phyloP scores from a whole-genome alignment of 1,140 invertebrate species.

The Coelopa frigida region DNA sequence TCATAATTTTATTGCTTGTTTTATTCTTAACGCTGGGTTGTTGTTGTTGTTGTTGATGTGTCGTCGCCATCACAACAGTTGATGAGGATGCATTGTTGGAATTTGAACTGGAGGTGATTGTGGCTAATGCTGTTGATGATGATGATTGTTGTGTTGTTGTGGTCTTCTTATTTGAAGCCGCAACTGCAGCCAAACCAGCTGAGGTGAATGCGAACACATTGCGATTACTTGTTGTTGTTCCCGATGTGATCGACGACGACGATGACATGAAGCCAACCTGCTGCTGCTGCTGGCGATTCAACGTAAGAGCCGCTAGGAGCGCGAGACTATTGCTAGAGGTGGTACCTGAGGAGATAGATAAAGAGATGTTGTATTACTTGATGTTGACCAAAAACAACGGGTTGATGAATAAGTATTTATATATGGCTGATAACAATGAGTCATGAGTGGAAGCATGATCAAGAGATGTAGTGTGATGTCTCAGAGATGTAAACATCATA shows the following conservation, averaged over 20 bases:
- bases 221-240: conserved; percentile 7
- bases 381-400: no score
- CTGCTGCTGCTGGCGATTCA: conserved; percentile 23
- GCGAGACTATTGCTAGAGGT: conserved; percentile 28
- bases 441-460: no score
- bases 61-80: not conserved
- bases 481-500: no score
- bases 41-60: conserved; percentile 15
- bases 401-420: no score
- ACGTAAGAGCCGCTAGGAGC: conserved; percentile 29
- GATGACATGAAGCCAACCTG: conserved; percentile 4
- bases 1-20: conserved; percentile 38
- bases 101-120: conserved; percentile 9
- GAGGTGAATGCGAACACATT: conserved; percentile 12
- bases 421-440: no score
- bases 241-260: not conserved
- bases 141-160: conserved; percentile 12
- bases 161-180: not conserved
- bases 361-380: no score
- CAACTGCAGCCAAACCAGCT: conserved; percentile 3
- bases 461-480: no score
- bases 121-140: conserved; percentile 10
- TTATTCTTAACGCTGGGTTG: no score
- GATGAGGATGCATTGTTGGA: not conserved
- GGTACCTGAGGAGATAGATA: conserved; percentile 11